Conservation (phyloP, 2,797 vertebrate species). For the Philypnodon macrostomus region DNA sequence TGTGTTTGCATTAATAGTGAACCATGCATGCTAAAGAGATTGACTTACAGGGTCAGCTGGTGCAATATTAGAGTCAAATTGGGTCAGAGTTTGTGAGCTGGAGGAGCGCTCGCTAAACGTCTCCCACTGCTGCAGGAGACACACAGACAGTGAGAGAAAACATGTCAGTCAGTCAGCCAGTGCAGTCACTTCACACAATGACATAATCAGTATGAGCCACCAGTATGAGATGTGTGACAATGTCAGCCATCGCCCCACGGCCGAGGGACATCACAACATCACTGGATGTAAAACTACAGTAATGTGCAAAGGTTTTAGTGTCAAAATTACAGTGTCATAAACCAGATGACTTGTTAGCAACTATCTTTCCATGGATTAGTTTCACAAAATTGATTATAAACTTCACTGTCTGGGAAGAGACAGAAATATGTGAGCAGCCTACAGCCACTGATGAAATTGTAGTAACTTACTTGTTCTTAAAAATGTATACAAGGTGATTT, state of each 20-base stretch:
- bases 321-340: too few relatives aligned
- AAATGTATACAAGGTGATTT: too few relatives aligned
- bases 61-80: constrained; percentile 99
- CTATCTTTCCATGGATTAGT: too few relatives aligned
- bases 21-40: constrained; percentile 97
- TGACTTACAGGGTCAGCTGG: constrained; percentile 99
- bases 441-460: too few relatives aligned
- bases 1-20: constrained; percentile 88
- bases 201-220: constrained; percentile 56
- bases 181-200: constrained; percentile 71
- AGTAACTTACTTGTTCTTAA: too few relatives aligned
- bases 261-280: constrained; percentile 6
- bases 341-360: too few relatives aligned
- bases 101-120: constrained; percentile 99
- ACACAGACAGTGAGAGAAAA: constrained; percentile 71
- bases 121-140: constrained; percentile 98
- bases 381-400: too few relatives aligned
- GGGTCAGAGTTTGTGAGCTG: constrained; percentile 99
- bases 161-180: constrained; percentile 72
- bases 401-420: too few relatives aligned
- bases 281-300: too few relatives aligned
- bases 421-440: too few relatives aligned
- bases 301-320: too few relatives aligned
- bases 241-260: not conserved
- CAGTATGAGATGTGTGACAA: constrained; percentile 9